Evolutionary conservation across 2,797 vertebrate genomes (phyloP), one percentile per base, ranked within the genome.

Genomic region (Thunnus albacares): DNA sequence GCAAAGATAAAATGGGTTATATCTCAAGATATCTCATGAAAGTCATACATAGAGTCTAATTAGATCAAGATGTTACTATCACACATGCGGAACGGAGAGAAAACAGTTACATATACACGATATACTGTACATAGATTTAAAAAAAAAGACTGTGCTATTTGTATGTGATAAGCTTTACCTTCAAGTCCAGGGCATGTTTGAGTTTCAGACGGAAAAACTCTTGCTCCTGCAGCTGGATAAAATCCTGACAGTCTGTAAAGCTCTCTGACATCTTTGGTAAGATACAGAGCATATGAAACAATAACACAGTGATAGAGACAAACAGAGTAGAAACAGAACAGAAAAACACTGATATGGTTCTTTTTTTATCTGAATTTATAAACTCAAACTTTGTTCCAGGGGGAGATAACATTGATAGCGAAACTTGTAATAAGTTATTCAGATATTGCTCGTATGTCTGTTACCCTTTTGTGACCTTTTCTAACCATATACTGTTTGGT

Each of bases 191-290:
- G 26, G 95, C 89, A 57, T 97, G 96, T 28, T 96, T 96, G 66
- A 98, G 95, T 79, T 97, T 97, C 56, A 97, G 91, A 28, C 89
- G 90, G 80, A 94, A 91, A 3, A 93, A 95, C 38, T 97, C 95
- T 85, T 98, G 97, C 9, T 98, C 95, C 77, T 96, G 96, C 71
- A 92, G 93, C 86, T 97, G 97, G 89, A 97, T 95, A 80, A 96
- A 94, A 77, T 96, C 93, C 83, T 96, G 97, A 87, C 96, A 97
- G 88, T 96, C 95, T 71, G 96, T 92, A 89, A 98, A 96, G 77
- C 95, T 95, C 90, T 95, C 89, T 10, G 94, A 96, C 74, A 97
- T 96, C 97, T 98, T 90, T 45, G 80, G 82, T 59, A 80, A 93
- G 33, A 85, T 6, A 78, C 15, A 60, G 38, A 79, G 18, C 17